Base-by-base conservation (phyloP, 2,888 invertebrate genomes). In the Parnassius orleans region DNA sequence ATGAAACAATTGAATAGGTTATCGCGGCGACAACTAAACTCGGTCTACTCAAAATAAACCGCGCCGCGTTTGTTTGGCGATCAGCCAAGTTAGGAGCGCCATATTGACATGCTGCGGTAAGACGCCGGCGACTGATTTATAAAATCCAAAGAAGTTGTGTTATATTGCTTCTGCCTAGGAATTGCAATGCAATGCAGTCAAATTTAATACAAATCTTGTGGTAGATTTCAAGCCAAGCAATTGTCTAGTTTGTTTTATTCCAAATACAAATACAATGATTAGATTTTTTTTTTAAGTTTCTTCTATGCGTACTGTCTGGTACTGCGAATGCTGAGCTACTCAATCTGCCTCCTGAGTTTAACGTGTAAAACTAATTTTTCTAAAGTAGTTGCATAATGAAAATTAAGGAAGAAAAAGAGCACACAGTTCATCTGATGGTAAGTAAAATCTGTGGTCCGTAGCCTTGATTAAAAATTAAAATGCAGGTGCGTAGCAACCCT, bases 21-120 rank as follows among this genome's bases (percentile, higher is more conserved):
- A 84, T 79, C 76, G 74, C 74, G 73, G 69, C 81, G 82, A 79
- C 79, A 79, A 83, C 83, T 78, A 73, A 77, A 81, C 80, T 77
- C 76, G 75, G 77, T 69, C 60, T 61, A 65, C 80, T 77, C 75
- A 75, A 84, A 85, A 82, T 82, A 82, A 79, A 78, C 79, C 69
- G 61, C 48, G 61, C 43, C 47, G 71, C 69, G 69, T 57, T 57
- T 50, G 56, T n/a, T 73, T 80, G 79, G 79, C 72, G 53, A 42
- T 54, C 1, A 57, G 80, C 77, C 76, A 79, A 72, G 60, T 62
- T 66, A 61, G 69, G 57, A 64, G 63, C 66, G 64, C 65, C 65
- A 67, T 69, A 67, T 70, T 70, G 67, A 62, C 65, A 66, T 66
- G 61, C 60, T 58, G 63, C 19, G 50, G 63, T 46, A 51, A 44